These are phyloP conservation scores for Lophotriccus pileatus DNA, from an alignment of 2,797 vertebrate genomes.

Conservation along the genomic window DNA sequence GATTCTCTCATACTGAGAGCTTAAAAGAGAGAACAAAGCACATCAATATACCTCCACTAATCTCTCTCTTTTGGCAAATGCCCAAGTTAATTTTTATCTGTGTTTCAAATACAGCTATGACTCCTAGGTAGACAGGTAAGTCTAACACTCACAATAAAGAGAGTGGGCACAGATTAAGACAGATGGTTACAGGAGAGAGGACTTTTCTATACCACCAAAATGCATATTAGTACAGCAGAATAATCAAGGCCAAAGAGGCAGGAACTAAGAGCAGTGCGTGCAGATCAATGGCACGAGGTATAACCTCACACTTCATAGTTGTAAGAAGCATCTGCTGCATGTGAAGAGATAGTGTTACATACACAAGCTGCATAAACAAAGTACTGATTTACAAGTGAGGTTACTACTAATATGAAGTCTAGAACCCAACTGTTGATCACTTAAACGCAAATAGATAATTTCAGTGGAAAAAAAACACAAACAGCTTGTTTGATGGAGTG, in stretches of 20 bases:
- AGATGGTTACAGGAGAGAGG: not conserved
- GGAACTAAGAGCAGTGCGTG: not conserved
- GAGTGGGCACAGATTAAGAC: not conserved
- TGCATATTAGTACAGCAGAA: not conserved
- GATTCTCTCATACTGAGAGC: not conserved
- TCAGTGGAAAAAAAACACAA: not conserved
- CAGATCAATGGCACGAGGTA: not conserved
- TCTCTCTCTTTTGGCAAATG: not conserved
- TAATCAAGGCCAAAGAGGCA: not conserved
- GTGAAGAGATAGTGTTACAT: not conserved
- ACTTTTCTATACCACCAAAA: not conserved
- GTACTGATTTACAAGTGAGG: not conserved
- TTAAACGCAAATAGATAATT: not conserved
- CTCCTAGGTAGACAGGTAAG: not conserved
- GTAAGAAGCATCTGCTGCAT: fast-evolving
- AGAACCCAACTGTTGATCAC: not conserved
- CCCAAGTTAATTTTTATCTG: not conserved
- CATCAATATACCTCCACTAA: not conserved
- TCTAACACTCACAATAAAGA: not conserved
- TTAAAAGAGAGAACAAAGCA: not conserved
- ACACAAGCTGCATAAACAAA: not conserved
- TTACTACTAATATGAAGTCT: not conserved
- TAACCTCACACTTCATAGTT: not conserved
- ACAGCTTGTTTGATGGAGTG: not conserved
- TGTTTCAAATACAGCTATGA: not conserved